Percentiles rank a stretch among this genome's conserved stretches.
phyloP scores from a whole-genome alignment of 2,113 vertebrate species.

The Chloebia gouldiae region DNA sequence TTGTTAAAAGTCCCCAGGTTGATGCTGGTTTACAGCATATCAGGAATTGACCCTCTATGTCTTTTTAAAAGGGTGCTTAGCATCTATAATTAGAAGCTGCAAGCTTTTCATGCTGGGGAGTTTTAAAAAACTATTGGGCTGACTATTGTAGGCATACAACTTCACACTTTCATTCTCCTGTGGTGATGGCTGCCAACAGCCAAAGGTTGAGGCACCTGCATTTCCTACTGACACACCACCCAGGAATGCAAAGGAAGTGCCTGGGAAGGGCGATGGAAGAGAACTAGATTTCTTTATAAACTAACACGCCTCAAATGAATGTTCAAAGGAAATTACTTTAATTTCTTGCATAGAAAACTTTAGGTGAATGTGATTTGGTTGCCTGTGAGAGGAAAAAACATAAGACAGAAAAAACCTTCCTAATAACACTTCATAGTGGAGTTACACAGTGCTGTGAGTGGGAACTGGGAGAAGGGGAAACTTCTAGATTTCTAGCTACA shows the following conservation, averaged over 20 bases:
- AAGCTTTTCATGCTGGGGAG: not conserved
- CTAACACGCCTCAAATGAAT: not conserved
- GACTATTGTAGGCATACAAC: not conserved
- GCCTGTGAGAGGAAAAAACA: conserved; percentile 3
- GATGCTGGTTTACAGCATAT: rapidly evolving
- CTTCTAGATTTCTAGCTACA: not conserved
- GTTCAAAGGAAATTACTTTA: conserved; percentile 37
- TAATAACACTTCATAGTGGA: not conserved
- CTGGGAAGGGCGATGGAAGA: conserved; percentile 32
- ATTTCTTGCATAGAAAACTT: not conserved
- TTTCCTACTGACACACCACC: not conserved
- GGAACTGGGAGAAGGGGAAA: not conserved
- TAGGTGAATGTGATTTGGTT: not conserved
- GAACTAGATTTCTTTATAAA: conserved; percentile 5
- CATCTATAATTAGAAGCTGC: not conserved
- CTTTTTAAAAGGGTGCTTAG: not conserved
- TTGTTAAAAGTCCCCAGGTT: not conserved
- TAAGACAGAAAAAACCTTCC: not conserved
- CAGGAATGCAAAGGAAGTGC: conserved; percentile 33
- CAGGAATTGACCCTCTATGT: not conserved
- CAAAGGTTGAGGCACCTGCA: not conserved
- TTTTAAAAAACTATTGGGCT: not conserved
- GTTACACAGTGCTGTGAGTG: not conserved
- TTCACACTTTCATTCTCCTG: not conserved
- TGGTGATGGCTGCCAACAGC: not conserved